Base-by-base conservation (phyloP, 2,888 invertebrate species). In the Arge pagana region DNA sequence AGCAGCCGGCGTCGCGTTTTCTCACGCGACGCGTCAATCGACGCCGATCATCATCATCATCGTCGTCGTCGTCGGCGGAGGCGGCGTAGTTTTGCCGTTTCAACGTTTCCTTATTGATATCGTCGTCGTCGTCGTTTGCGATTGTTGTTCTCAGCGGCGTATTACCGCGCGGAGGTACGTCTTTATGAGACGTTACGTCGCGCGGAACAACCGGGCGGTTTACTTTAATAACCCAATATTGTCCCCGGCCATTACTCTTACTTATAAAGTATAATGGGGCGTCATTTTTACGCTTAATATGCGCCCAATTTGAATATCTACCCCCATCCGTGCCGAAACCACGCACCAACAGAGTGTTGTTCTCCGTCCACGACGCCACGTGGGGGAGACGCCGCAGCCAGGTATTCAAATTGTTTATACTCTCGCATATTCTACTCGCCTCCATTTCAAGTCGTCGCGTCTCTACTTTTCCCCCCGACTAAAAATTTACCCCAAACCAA, bases 251-350 rank as follows among this genome's bases (percentile, higher is more conserved):
- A 62, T 64, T 64, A 63, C 60, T 60, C 59, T 63, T 58, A 58
- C 60, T 63, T 64, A 63, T 58, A 64, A 65, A 63, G 64, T 64
- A 64, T 64, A 52, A 56, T 56, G 51, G 45, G 51, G 31, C 55
- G 55, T 57, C 58, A 51, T 63, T 63, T 58, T 63, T 58, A 52
- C 55, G 54, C 56, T 58, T 53, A 58, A 57, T 63, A 60, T 56
- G 61, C 59, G 55, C 48, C 62, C 55, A 61, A 64, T 63, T 60
- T 61, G 55, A 61, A 59, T 63, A 63, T 55, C 49, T 48, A 48
- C 40, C 31, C 45, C 42, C 30, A 15, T 42, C 30, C 6, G n/a
- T 19, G 23, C 33, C 24, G 15, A 45, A 45, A 26, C 23, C n/a
- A 45, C 33, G 21, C 33, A 42, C 21, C n/a, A n/a, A n/a, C n/a